Conservation (phyloP, 2,113 vertebrate genomes). For the Periophthalmodon schlosseri region DNA sequence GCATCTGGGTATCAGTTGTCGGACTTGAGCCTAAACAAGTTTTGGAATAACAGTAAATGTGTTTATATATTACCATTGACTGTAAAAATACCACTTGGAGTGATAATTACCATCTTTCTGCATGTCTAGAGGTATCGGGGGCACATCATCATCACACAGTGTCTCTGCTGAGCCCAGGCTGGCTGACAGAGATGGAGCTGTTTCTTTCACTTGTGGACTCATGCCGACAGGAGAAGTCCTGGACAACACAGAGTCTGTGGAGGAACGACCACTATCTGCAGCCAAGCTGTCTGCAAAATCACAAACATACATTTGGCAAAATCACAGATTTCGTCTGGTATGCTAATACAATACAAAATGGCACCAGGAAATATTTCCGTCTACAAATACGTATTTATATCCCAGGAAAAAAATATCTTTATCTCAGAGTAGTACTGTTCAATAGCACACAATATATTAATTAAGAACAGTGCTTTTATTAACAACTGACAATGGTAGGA, state of each 20-base stretch:
- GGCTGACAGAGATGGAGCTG: constrained; percentile 77
- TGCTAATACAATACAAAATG: constrained; percentile 13
- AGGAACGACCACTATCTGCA: constrained; percentile 80
- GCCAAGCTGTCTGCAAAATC: constrained; percentile 78
- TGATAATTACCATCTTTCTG: constrained; percentile 80
- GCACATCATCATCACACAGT: constrained; percentile 71
- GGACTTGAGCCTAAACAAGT: constrained; percentile 25
- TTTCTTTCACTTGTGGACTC: constrained; percentile 88
- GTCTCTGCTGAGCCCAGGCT: constrained; percentile 80
- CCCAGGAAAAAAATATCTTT: constrained; percentile 9
- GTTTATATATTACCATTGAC: background rate
- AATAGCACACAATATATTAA: background rate
- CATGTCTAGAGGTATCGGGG: constrained; percentile 75
- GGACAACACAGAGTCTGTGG: constrained; percentile 81
- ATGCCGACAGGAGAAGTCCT: constrained; percentile 92
- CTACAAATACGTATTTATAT: constrained; percentile 12
- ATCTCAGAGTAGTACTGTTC: background rate
- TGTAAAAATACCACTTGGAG: background rate
- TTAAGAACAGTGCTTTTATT: background rate
- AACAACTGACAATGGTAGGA: background rate
- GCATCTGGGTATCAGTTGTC: constrained; percentile 75
- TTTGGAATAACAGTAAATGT: background rate
- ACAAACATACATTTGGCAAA: constrained; percentile 28
- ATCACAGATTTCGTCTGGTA: background rate
- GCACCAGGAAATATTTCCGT: background rate